phyloP scores from a whole-genome alignment of 2,888 invertebrate genomes.

The Schizotus pectinicornis region DNA sequence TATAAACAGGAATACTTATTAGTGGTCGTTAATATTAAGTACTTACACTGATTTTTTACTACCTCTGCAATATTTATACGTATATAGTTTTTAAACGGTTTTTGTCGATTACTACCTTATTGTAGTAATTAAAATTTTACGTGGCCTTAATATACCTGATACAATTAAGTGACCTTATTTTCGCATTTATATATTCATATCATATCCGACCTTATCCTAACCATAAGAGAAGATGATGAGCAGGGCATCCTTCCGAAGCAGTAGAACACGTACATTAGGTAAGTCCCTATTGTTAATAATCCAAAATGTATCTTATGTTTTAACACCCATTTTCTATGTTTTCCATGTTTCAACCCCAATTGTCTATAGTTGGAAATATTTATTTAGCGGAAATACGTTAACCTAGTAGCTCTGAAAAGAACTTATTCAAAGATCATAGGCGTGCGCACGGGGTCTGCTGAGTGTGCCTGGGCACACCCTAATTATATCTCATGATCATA shows the following conservation, averaged over 20 bases:
- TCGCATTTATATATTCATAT: slow-evolving; percentile 40
- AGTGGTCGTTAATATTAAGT: slow-evolving; percentile 15
- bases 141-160: slow-evolving; percentile 48
- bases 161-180: slow-evolving; percentile 49
- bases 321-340: too few relatives aligned
- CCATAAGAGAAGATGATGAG: slow-evolving; percentile 49
- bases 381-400: too few relatives aligned
- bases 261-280: slow-evolving; percentile 53
- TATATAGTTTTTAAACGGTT: slow-evolving; percentile 37
- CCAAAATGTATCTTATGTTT: too few relatives aligned
- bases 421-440: too few relatives aligned
- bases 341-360: too few relatives aligned
- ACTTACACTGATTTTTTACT: slow-evolving; percentile 35
- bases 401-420: too few relatives aligned
- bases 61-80: slow-evolving; percentile 47
- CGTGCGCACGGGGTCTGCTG: too few relatives aligned
- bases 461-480: too few relatives aligned
- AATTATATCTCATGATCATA: too few relatives aligned
- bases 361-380: too few relatives aligned
- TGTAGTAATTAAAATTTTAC: slow-evolving; percentile 24
- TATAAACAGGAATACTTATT: background rate
- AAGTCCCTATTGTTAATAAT: too few relatives aligned
- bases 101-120: slow-evolving; percentile 26
- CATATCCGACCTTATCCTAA: slow-evolving; percentile 41
- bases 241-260: slow-evolving; percentile 53